A percentile compares a stretch with the other conserved stretches of the same genome.
These are phyloP conservation scores for Catocala fraxini DNA, from an alignment of 2,888 invertebrate species.

Conservation along the genomic window DNA sequence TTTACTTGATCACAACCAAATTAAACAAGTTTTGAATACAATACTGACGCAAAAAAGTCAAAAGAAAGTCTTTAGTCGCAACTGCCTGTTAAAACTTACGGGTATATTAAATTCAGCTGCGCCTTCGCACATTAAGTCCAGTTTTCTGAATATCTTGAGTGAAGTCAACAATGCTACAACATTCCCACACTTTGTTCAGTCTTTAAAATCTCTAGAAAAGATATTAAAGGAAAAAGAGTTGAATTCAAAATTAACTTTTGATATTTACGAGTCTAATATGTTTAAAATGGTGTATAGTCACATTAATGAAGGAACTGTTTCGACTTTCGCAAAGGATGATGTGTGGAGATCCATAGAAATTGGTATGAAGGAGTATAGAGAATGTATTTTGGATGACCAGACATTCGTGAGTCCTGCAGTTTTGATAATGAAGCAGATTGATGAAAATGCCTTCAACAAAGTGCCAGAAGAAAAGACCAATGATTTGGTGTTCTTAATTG, in stretches of 20 bases:
- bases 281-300: conserved; percentile 86
- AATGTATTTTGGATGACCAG: conserved; percentile 72
- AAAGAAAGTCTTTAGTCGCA: conserved; percentile 75
- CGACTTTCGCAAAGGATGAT: conserved; percentile 71
- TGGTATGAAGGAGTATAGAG: conserved; percentile 85
- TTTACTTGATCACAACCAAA: conserved; percentile 89
- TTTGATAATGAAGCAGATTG: conserved; percentile 87
- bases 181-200: conserved; percentile 71
- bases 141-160: conserved; percentile 78
- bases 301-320: conserved; percentile 84
- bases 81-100: conserved; percentile 73
- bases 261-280: conserved; percentile 84
- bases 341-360: conserved; percentile 88
- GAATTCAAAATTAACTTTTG: conserved; percentile 68
- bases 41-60: conserved; percentile 86
- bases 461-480: conserved; percentile 80
- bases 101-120: conserved; percentile 69
- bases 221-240: conserved; percentile 58
- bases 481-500: conserved; percentile 82
- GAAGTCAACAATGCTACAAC: conserved; percentile 80
- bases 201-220: conserved; percentile 63
- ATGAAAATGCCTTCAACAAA: conserved; percentile 84
- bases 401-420: conserved; percentile 76
- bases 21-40: conserved; percentile 89
- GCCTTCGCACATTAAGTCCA: conserved; percentile 81